These are phyloP conservation scores for Aelia acuminata DNA, from an alignment of 2,888 invertebrate genomes.

Conservation along the genomic window DNA sequence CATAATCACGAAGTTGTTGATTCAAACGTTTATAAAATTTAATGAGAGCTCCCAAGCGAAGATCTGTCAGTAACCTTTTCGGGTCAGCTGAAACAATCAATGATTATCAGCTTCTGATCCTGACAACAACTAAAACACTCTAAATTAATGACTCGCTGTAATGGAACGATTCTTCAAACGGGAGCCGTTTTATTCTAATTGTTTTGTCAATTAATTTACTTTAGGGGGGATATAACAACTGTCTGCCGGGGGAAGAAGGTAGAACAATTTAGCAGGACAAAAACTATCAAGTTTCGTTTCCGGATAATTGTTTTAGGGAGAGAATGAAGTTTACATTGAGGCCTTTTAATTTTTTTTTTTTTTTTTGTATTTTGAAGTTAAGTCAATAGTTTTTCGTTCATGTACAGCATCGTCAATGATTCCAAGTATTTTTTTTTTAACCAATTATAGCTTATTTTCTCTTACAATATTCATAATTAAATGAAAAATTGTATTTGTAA, in stretches of 20 bases:
- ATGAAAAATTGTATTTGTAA: no score
- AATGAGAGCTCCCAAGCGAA: no score
- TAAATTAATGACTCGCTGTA: neutral
- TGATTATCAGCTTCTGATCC: neutral
- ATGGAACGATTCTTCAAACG: neutral
- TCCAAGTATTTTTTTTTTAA: no score
- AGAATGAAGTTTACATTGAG: neutral
- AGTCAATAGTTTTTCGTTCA: no score
- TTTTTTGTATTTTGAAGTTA: neutral
- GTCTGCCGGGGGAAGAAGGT: neutral
- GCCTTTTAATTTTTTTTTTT: neutral
- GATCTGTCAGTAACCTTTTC: no score
- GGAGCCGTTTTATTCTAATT: neutral
- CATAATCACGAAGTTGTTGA: no score
- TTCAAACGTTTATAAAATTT: no score
- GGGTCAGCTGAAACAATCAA: neutral
- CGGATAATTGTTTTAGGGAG: neutral
- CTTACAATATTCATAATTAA: no score
- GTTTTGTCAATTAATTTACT: slow-evolving; percentile 29
- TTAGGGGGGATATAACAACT: neutral
- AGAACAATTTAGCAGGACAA: neutral
- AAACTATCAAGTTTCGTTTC: neutral
- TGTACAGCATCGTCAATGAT: no score
- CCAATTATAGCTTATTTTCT: no score
- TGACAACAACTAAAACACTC: neutral